A percentile compares a stretch with the other conserved stretches of the same genome.
These are phyloP conservation scores for Girardinus metallicus DNA, from an alignment of 2,797 vertebrate genomes.

Conservation along the genomic window DNA sequence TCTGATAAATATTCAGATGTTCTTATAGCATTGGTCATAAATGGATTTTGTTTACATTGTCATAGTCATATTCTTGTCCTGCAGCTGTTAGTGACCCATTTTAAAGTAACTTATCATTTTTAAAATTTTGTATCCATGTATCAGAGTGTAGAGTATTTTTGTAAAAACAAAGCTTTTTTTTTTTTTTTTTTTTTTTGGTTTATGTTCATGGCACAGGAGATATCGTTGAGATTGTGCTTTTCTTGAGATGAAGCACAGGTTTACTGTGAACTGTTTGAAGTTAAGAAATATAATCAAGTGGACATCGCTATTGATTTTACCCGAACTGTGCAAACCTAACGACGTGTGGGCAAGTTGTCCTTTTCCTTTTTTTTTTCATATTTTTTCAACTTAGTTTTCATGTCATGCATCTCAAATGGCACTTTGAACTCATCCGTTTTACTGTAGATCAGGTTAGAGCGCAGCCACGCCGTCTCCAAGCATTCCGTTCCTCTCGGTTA, in stretches of 20 bases:
- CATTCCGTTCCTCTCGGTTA: constrained; percentile 71
- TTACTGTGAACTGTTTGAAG: constrained; percentile 58
- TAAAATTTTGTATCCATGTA: constrained; percentile 81
- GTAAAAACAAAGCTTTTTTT: constrained; percentile 75
- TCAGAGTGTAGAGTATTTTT: constrained; percentile 85
- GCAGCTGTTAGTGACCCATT: constrained; percentile 75
- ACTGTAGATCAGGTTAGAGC: constrained; percentile 73
- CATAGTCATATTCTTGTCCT: constrained; percentile 73
- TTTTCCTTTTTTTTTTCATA: constrained; percentile 8
- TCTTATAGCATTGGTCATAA: constrained; percentile 48
- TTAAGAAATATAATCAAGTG: constrained; percentile 41
- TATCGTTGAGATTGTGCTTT: constrained; percentile 66
- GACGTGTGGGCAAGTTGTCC: constrained; percentile 34
- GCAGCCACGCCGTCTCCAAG: constrained; percentile 70
- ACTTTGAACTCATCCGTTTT: constrained; percentile 73
- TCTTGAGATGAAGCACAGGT: constrained; percentile 61
- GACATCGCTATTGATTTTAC: constrained; percentile 44
- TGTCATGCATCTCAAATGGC: constrained; percentile 71
- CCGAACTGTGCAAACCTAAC: constrained; percentile 43
- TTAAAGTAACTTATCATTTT: constrained; percentile 80
- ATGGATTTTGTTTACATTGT: constrained; percentile 77
- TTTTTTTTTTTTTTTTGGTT: constrained; percentile 43
- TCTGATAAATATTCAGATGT: constrained; percentile 49
- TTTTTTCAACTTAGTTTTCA: not conserved
- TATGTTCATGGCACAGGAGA: constrained; percentile 74